These are phyloP conservation scores for Phyllotreta striolata DNA, from an alignment of 2,888 invertebrate genomes.

Conservation along the genomic window DNA sequence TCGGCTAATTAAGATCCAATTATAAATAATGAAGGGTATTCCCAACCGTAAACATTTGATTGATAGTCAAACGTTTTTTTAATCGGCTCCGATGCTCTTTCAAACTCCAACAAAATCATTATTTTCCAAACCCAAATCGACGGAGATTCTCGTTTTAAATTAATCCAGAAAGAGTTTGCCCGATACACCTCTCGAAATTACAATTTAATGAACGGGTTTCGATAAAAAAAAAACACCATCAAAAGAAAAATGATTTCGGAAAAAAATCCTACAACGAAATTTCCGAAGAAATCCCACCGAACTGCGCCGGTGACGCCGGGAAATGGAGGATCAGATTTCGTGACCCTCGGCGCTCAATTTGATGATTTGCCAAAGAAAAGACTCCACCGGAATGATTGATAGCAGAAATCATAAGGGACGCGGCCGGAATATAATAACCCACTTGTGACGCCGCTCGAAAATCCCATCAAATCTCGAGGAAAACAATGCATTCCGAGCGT, in stretches of 20 bases:
- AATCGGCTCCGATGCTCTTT: not conserved
- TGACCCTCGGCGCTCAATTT: conserved; percentile 56
- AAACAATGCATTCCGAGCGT: no score
- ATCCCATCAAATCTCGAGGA: conserved; percentile 41
- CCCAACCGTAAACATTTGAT: conserved; percentile 30
- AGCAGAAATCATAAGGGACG: conserved; percentile 56
- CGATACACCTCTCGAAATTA: no score
- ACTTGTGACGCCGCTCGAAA: conserved; percentile 49
- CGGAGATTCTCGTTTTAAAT: conserved; percentile 5
- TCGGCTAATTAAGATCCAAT: conserved; percentile 26
- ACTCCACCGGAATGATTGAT: conserved; percentile 56
- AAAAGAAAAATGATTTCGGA: not conserved
- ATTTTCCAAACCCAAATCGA: conserved; percentile 8
- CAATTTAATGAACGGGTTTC: not conserved
- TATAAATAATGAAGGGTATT: conserved; percentile 27
- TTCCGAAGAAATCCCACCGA: conserved; percentile 10
- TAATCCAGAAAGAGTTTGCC: conserved; percentile 3
- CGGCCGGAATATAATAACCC: conserved; percentile 57
- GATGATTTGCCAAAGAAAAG: conserved; percentile 57
- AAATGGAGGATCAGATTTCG: conserved; percentile 56
- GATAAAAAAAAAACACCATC: not conserved
- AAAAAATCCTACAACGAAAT: no score
- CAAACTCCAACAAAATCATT: conserved; percentile 19
- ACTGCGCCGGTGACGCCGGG: conserved; percentile 31
- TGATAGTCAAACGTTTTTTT: conserved; percentile 26